Evolutionary conservation across 2,888 invertebrate genomes (phyloP).

Genomic region (Rotaria macrura): DNA sequence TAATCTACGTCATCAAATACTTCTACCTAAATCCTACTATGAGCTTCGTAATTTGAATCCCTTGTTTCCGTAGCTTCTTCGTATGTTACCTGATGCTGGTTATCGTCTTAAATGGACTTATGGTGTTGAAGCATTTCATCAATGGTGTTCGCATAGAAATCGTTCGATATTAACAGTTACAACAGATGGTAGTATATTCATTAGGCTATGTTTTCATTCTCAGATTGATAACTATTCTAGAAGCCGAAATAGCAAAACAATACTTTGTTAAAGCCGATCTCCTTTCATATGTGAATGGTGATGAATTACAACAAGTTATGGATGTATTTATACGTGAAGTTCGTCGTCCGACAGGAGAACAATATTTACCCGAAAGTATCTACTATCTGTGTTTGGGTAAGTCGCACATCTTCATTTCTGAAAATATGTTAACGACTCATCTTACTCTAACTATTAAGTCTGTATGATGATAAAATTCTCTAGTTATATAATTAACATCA

Average conservation of each 20-base stretch:
- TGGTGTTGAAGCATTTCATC: conserved; percentile 17
- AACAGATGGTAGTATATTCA: not conserved
- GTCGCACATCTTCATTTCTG: no score
- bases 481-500: no score
- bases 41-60: no score
- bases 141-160: not conserved
- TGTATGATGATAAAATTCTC: no score
- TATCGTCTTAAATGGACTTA: conserved; percentile 17
- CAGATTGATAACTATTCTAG: not conserved
- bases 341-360: conserved; percentile 76
- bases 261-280: not conserved
- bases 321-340: conserved; percentile 79
- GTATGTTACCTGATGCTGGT: conserved; percentile 16
- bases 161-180: not conserved
- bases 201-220: no score
- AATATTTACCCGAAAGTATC: conserved; percentile 85
- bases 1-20: no score
- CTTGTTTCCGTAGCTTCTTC: not conserved
- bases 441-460: no score
- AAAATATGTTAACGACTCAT: no score
- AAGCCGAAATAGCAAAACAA: not conserved
- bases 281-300: conserved; percentile 2
- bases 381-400: conserved; percentile 71
- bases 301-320: conserved; percentile 73
- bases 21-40: no score